Percentiles rank a stretch among this genome's conserved stretches.
Evolutionary conservation across 1,140 invertebrate genomes (phyloP).

Genomic region (Radopholus similis): DNA sequence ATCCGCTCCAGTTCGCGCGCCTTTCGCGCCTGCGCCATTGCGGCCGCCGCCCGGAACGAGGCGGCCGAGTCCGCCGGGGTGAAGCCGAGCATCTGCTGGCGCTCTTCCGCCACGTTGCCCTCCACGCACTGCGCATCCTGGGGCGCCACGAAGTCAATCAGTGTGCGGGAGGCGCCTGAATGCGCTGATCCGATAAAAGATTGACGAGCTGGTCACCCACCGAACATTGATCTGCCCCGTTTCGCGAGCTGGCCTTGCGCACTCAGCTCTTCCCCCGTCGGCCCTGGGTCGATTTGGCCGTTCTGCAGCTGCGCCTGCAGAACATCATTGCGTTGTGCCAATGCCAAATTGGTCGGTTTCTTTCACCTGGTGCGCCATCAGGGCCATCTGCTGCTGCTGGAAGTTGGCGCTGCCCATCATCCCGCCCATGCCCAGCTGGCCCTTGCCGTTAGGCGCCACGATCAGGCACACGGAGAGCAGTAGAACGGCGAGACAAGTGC

Average conservation of each 20-base stretch:
- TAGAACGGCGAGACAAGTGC: conserved; percentile 55
- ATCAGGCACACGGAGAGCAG: conserved; percentile 55
- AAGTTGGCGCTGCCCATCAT: not conserved
- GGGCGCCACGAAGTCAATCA: conserved; percentile 29
- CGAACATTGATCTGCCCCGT: not conserved
- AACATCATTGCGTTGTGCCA: not conserved
- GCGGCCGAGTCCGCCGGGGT: conserved; percentile 27
- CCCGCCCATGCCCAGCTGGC: conserved; percentile 6
- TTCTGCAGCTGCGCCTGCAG: too few relatives aligned
- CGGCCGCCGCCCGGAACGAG: conserved; percentile 8
- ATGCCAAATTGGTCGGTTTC: not conserved
- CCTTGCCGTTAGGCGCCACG: conserved; percentile 49
- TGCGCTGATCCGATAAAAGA: too few relatives aligned
- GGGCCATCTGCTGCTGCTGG: not conserved
- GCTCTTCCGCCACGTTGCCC: conserved; percentile 5
- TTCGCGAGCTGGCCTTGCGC: too few relatives aligned
- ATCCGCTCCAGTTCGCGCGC: not conserved
- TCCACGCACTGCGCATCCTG: conserved; percentile 15
- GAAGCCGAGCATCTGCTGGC: conserved; percentile 19
- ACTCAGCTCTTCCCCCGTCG: too few relatives aligned
- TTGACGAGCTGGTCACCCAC: not conserved
- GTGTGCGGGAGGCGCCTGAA: conserved; percentile 30
- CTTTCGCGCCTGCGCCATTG: not conserved
- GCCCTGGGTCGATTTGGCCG: too few relatives aligned
- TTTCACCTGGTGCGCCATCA: not conserved